Evolutionary conservation across 2,888 invertebrate genomes (phyloP).

Genomic region (Torymus auratus): DNA sequence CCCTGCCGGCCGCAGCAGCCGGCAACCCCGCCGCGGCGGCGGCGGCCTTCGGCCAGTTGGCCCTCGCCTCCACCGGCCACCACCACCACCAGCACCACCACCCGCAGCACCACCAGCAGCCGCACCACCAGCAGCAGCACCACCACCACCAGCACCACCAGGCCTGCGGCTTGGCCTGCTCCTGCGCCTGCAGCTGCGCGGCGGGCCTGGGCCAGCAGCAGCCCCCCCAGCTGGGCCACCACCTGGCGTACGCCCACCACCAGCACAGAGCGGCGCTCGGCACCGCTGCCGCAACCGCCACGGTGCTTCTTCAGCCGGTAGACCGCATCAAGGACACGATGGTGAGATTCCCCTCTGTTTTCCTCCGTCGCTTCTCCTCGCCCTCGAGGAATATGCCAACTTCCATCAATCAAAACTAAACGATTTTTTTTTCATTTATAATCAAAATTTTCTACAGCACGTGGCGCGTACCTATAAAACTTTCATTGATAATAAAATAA

Average conservation of each 20-base stretch:
- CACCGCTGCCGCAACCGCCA: constrained; percentile 69
- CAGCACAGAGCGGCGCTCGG: constrained; percentile 58
- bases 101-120: constrained; percentile 50
- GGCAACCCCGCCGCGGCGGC: constrained; percentile 68
- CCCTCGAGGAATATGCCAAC: no score
- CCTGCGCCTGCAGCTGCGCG: constrained; percentile 69
- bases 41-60: constrained; percentile 58
- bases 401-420: no score
- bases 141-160: constrained; percentile 48
- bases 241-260: constrained; percentile 52
- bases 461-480: background rate
- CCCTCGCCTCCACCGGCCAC: constrained; percentile 49
- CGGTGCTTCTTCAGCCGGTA: constrained; percentile 74
- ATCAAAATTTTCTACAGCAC: constrained; percentile 12
- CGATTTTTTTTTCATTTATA: no score
- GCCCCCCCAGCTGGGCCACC: constrained; percentile 40
- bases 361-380: no score
- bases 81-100: constrained; percentile 53
- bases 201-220: constrained; percentile 65
- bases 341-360: constrained; percentile 66
- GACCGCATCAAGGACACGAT: constrained; percentile 75
- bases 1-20: constrained; percentile 64
- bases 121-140: constrained; percentile 55
- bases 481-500: constrained; percentile 26
- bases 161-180: constrained; percentile 71